A percentile compares a stretch with the other conserved stretches of the same genome.
These are phyloP conservation scores for Chionomys nivalis DNA, from an alignment of 2,113 vertebrate species.

Conservation along the genomic window DNA sequence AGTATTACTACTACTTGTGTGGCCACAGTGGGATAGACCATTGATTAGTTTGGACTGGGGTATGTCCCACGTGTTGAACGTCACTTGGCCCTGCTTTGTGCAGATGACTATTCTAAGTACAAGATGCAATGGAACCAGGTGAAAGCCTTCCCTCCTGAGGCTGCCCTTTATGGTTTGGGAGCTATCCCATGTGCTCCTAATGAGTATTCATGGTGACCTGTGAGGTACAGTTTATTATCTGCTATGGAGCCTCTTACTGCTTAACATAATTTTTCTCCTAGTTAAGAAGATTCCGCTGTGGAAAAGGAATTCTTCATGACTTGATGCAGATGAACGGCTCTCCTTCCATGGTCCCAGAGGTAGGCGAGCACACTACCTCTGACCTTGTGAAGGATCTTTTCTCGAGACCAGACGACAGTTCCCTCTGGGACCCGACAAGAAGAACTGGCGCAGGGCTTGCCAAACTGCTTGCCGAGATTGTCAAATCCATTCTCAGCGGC, in stretches of 20 bases:
- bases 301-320: neutral
- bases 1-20: neutral
- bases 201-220: neutral
- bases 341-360: neutral
- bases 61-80: neutral
- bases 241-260: neutral
- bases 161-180: neutral
- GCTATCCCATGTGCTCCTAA: neutral
- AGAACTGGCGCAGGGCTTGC: neutral
- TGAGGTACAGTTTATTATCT: neutral
- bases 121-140: neutral
- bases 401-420: neutral
- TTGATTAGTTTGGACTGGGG: neutral
- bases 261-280: neutral
- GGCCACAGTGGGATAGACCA: neutral
- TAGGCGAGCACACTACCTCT: neutral
- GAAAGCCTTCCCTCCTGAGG: neutral
- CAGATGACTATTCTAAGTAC: neutral
- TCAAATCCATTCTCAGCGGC: neutral
- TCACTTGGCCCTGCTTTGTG: neutral
- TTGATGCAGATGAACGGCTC: neutral
- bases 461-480: neutral
- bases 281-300: neutral
- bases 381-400: neutral
- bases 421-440: neutral